These are phyloP conservation scores for Sesia apiformis DNA, from an alignment of 2,888 invertebrate species.

Conservation along the genomic window DNA sequence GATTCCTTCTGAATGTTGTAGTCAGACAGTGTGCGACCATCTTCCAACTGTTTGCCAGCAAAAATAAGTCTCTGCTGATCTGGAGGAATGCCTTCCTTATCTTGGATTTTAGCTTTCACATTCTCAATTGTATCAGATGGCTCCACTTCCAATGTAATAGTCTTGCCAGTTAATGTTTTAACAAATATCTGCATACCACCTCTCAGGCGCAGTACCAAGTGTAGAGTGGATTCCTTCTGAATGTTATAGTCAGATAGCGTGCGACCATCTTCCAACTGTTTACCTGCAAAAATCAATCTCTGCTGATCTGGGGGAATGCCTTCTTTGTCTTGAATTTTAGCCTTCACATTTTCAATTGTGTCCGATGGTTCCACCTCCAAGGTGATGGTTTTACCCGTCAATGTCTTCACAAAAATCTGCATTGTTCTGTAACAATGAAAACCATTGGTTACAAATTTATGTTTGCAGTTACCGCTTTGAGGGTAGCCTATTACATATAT, in stretches of 20 bases:
- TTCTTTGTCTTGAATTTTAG: conserved; percentile 93
- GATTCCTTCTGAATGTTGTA: conserved; percentile 35
- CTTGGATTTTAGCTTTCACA: conserved; percentile 38
- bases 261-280: conserved; percentile 95
- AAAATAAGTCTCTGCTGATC: conserved; percentile 38
- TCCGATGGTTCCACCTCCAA: conserved; percentile 94
- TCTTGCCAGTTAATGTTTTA: conserved; percentile 35
- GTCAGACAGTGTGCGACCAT: conserved; percentile 35
- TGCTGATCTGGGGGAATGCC: conserved; percentile 94
- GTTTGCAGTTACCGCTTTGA: too few relatives aligned
- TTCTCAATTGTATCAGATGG: conserved; percentile 35
- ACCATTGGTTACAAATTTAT: neutral
- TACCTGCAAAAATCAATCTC: conserved; percentile 93
- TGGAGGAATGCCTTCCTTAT: conserved; percentile 39
- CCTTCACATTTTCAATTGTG: conserved; percentile 96
- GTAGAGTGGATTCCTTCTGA: conserved; percentile 95
- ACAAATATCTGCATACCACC: conserved; percentile 77
- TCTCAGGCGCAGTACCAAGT: conserved; percentile 93
- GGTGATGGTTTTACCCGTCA: conserved; percentile 95
- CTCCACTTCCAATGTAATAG: conserved; percentile 33
- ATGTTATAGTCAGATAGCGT: conserved; percentile 95
- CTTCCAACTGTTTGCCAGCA: conserved; percentile 36
- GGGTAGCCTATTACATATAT: too few relatives aligned
- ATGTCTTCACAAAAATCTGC: conserved; percentile 98
- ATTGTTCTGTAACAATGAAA: conserved; percentile 31